Percentiles rank a stretch among this genome's conserved stretches.
Evolutionary conservation across 2,113 vertebrate species (phyloP).

Genomic region (Brienomyrus longianalis): DNA sequence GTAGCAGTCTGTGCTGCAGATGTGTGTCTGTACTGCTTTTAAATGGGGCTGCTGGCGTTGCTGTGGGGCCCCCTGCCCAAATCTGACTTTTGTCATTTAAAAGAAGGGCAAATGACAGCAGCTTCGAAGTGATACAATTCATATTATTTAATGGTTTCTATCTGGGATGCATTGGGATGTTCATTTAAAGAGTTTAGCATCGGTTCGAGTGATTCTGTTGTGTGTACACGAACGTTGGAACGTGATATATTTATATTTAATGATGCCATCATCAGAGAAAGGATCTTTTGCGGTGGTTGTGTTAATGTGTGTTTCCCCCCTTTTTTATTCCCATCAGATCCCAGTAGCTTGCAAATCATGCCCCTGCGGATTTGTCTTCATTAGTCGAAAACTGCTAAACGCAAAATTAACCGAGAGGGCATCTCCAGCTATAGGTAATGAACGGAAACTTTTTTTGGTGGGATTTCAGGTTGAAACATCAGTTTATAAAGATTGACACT

Average conservation of each 20-base stretch:
- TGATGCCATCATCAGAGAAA: not conserved
- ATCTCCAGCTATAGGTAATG: slow-evolving; percentile 71
- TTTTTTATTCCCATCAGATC: slow-evolving; percentile 63
- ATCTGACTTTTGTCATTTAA: not conserved
- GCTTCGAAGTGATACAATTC: not conserved
- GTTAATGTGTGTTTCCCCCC: slow-evolving; percentile 14
- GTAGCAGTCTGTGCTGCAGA: not conserved
- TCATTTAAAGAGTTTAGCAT: not conserved
- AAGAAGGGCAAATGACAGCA: not conserved
- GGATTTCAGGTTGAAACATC: not conserved
- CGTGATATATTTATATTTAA: not conserved
- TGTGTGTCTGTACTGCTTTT: not conserved
- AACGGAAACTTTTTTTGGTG: not conserved
- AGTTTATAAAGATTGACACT: not conserved
- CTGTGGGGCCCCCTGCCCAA: not conserved
- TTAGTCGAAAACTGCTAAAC: slow-evolving; percentile 91
- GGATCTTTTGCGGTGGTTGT: not conserved
- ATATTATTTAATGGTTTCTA: not conserved
- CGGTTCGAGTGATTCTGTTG: not conserved
- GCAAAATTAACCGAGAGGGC: slow-evolving; percentile 81
- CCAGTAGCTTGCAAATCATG: slow-evolving; percentile 97
- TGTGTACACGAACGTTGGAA: not conserved
- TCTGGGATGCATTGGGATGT: not conserved
- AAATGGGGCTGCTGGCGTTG: not conserved
- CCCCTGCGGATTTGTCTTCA: slow-evolving; percentile 93